Percentiles rank a stretch among this genome's conserved stretches.
phyloP scores from a whole-genome alignment of 2,113 vertebrate genomes.

The Phalacrocorax pelagicus region DNA sequence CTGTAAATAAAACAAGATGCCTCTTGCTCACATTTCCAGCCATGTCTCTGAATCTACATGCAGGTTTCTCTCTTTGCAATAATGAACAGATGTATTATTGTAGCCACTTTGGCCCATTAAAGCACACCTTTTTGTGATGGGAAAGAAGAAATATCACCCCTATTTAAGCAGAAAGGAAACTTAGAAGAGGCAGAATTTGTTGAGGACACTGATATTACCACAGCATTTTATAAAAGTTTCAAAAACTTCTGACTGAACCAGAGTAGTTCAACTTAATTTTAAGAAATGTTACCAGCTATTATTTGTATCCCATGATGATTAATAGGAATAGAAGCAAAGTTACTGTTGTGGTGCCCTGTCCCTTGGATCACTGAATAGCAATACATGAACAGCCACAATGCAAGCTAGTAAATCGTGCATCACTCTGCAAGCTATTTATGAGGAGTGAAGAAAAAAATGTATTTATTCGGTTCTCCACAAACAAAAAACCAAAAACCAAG shows the following conservation, averaged over 20 bases:
- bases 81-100: not conserved
- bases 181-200: not conserved
- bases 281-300: not conserved
- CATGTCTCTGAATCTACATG: not conserved
- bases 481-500: not conserved
- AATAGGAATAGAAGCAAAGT: not conserved
- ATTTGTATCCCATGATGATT: not conserved
- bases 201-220: not conserved
- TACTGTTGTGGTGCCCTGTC: not conserved
- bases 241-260: not conserved
- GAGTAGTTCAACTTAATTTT: not conserved
- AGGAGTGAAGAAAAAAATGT: not conserved
- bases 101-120: not conserved
- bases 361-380: not conserved
- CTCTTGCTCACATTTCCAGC: not conserved
- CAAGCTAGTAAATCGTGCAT: not conserved
- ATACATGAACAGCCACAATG: not conserved
- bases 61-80: not conserved
- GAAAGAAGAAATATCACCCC: not conserved
- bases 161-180: not conserved
- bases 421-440: not conserved
- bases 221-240: not conserved
- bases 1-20: not conserved
- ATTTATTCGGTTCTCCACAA: not conserved
- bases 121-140: not conserved